These are phyloP conservation scores for Uromys caudimaculatus DNA, from an alignment of 2,797 vertebrate species.

Conservation along the genomic window DNA sequence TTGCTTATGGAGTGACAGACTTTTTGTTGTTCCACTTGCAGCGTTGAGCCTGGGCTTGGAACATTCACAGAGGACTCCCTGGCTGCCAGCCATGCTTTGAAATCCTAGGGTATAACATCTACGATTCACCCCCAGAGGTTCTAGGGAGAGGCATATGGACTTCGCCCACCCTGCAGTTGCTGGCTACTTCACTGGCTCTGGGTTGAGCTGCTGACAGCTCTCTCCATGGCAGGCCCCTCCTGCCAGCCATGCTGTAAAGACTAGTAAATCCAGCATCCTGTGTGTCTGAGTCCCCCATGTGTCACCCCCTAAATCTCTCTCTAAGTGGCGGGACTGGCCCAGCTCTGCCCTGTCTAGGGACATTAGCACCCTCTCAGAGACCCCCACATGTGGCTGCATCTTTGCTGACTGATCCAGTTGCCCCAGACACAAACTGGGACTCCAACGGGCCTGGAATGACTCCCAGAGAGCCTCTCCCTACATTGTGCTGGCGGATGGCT, in stretches of 20 bases:
- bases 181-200: neutral
- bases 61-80: neutral
- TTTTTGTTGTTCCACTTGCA: neutral
- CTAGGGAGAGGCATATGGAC: neutral
- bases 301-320: conserved; percentile 48
- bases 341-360: neutral
- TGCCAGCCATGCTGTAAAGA: conserved; percentile 28
- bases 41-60: neutral
- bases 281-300: conserved; percentile 11
- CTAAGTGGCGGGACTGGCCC: conserved; percentile 44
- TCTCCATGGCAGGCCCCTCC: neutral
- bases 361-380: neutral
- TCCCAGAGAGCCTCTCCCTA: neutral
- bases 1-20: neutral
- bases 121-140: neutral
- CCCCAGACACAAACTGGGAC: neutral
- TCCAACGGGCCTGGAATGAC: neutral
- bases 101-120: neutral
- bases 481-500: neutral
- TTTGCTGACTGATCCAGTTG: neutral
- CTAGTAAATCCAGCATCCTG: neutral
- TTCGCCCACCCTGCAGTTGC: neutral
- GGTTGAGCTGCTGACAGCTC: neutral
- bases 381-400: neutral
- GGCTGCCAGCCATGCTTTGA: neutral